Evolutionary conservation across 2,113 vertebrate species (phyloP).

Genomic region (Herpetotheres cachinnans): DNA sequence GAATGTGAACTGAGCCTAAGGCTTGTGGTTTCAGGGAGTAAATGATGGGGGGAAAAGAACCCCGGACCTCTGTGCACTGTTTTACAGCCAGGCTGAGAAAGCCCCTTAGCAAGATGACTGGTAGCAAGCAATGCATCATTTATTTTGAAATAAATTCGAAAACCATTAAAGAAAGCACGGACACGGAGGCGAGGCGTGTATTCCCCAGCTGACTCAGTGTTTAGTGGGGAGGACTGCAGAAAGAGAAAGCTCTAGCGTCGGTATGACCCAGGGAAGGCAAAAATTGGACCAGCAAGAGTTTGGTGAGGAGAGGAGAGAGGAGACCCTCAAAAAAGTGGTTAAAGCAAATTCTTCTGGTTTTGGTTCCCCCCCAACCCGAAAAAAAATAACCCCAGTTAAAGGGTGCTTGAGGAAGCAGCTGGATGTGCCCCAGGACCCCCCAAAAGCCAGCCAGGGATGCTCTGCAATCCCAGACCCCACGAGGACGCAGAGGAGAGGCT

Average conservation of each 20-base stretch:
- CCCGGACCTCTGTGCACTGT: too few species aligned
- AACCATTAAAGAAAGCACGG: neutral
- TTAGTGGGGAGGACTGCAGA: rapidly evolving
- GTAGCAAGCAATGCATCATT: too few species aligned
- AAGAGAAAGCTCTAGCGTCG: neutral
- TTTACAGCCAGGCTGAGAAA: neutral
- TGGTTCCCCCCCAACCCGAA: rapidly evolving
- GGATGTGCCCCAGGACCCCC: neutral
- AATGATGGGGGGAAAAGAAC: too few species aligned
- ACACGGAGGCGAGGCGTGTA: too few species aligned
- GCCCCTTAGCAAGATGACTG: neutral
- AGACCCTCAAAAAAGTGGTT: neutral
- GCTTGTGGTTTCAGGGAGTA: too few species aligned
- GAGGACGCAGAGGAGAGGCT: rapidly evolving
- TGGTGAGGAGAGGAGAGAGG: neutral
- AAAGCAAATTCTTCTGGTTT: neutral
- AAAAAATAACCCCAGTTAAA: too few species aligned
- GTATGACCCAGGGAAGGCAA: too few species aligned
- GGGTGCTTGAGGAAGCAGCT: neutral
- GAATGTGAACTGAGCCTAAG: rapidly evolving
- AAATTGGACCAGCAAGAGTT: neutral
- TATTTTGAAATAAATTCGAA: neutral
- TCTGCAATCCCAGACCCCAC: neutral
- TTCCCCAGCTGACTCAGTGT: neutral
- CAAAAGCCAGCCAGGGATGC: too few species aligned